These are phyloP conservation scores for Caenorhabditis sp. DNA, from an alignment of 2,888 invertebrate species.

Conservation along the genomic window DNA sequence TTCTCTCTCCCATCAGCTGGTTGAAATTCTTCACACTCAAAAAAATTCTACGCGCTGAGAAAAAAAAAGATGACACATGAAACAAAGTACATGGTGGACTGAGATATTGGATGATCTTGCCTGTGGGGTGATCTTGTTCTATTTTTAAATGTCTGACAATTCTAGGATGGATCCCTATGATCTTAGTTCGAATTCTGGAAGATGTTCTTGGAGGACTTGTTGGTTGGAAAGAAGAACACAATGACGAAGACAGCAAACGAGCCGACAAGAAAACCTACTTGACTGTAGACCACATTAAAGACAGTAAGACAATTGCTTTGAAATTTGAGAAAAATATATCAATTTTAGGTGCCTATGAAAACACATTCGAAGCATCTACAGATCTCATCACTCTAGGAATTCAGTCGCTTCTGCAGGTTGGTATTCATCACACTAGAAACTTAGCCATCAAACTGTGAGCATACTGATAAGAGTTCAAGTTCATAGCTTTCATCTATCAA, in stretches of 20 bases:
- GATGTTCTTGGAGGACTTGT: slow-evolving; percentile 31
- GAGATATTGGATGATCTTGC: slow-evolving; percentile 16
- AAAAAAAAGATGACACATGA: slow-evolving; percentile 31
- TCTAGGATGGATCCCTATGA: slow-evolving; percentile 34
- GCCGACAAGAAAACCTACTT: slow-evolving; percentile 19
- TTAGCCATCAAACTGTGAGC: not conserved
- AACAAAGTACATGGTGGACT: slow-evolving; percentile 39
- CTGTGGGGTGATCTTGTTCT: slow-evolving; percentile 5
- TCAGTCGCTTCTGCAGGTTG: slow-evolving; percentile 64
- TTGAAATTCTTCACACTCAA: slow-evolving; percentile 14
- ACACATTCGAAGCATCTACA: slow-evolving; percentile 45
- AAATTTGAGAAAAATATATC: not conserved
- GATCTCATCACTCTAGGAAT: slow-evolving; percentile 51
- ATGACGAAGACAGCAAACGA: not conserved
- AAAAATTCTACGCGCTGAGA: slow-evolving; percentile 1
- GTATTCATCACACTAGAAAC: slow-evolving; percentile 8
- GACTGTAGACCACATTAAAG: slow-evolving; percentile 24
- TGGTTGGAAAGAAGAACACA: slow-evolving; percentile 8
- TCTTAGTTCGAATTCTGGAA: slow-evolving; percentile 24
- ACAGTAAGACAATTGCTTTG: slow-evolving; percentile 7
- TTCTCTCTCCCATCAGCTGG: slow-evolving; percentile 4
- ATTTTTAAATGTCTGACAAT: not conserved
- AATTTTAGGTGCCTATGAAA: slow-evolving; percentile 7
- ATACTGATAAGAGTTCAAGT: slow-evolving; percentile 32
- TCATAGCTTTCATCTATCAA: not conserved